phyloP scores from a whole-genome alignment of 1,140 invertebrate genomes.

The Achroia grisella region DNA sequence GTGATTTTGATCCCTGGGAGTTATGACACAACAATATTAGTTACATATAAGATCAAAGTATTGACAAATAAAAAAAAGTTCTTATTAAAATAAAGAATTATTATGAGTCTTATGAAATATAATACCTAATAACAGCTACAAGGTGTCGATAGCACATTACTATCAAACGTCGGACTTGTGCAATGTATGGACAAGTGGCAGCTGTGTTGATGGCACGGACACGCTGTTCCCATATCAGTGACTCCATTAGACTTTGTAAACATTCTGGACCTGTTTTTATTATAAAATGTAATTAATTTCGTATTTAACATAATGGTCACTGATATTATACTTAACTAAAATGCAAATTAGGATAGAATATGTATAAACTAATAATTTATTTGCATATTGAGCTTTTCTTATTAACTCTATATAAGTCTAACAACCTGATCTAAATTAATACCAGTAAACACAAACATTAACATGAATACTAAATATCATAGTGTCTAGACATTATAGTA shows the following conservation, averaged over 20 bases:
- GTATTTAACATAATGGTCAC: no score
- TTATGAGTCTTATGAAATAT: not conserved
- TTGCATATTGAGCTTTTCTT: no score
- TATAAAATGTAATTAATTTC: slow-evolving; percentile 3
- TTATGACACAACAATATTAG: not conserved
- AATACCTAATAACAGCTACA: slow-evolving; percentile 64
- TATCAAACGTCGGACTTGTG: slow-evolving; percentile 52
- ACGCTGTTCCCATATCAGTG: slow-evolving; percentile 58
- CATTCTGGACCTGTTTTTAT: slow-evolving; percentile 44
- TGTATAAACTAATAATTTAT: no score
- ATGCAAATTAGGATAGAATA: no score
- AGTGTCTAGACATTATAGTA: no score
- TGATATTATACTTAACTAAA: no score
- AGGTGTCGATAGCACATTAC: slow-evolving; percentile 62
- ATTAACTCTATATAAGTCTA: no score
- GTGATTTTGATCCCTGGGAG: slow-evolving; percentile 52
- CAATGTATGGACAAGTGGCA: slow-evolving; percentile 52
- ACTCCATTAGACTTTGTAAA: slow-evolving; percentile 51
- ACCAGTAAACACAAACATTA: no score
- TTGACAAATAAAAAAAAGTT: not conserved
- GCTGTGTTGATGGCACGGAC: slow-evolving; percentile 54
- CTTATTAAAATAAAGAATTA: no score
- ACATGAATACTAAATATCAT: no score
- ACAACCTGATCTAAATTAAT: no score
- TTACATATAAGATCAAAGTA: no score